Percentiles rank a stretch among this genome's conserved stretches.
phyloP scores from a whole-genome alignment of 2,888 invertebrate genomes.

The Hypena proboscidalis region DNA sequence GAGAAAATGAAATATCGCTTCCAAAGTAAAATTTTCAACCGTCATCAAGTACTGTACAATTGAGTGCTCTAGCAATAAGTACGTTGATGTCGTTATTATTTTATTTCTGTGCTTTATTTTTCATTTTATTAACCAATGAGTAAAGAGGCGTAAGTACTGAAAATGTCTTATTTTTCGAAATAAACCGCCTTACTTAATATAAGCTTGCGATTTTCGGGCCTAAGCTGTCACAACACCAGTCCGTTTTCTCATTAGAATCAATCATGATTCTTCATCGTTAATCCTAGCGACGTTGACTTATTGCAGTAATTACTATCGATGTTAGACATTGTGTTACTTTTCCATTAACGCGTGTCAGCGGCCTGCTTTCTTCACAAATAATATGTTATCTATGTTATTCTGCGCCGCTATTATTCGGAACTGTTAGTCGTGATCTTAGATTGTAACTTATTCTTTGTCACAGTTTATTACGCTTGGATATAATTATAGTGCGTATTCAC shows the following conservation, averaged over 20 bases:
- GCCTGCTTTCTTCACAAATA: not conserved
- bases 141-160: no score
- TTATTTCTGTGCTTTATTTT: no score
- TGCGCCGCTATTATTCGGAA: not conserved
- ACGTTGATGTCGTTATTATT: no score
- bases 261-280: constrained; percentile 46
- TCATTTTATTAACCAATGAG: no score
- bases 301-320: constrained; percentile 41
- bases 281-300: constrained; percentile 45
- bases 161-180: no score
- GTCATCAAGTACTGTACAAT: no score
- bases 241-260: constrained; percentile 36
- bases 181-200: not conserved
- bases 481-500: no score
- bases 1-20: no score
- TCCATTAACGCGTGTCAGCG: constrained; percentile 30
- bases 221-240: constrained; percentile 3
- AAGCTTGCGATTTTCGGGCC: constrained; percentile 4
- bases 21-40: no score
- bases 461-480: no score
- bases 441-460: no score
- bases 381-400: not conserved
- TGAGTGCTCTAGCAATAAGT: no score
- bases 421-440: not conserved
- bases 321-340: constrained; percentile 26